These are phyloP conservation scores for Phaedon cochleariae DNA, from an alignment of 2,888 invertebrate species.

Conservation along the genomic window DNA sequence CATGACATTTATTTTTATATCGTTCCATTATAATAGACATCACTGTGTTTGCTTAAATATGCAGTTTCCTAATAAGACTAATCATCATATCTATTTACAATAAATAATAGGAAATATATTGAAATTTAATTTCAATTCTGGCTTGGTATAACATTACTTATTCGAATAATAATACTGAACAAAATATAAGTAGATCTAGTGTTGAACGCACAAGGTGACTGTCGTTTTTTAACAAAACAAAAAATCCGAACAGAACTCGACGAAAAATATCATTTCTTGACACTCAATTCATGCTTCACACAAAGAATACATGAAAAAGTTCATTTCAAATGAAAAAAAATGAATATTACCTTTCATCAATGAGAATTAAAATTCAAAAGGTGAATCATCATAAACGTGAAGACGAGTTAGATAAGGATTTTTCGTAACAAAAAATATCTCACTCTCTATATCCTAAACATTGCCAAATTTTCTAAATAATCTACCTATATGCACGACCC, in stretches of 20 bases:
- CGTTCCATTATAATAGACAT: background rate
- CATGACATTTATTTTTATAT: background rate
- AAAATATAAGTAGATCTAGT: background rate
- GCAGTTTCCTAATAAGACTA: background rate
- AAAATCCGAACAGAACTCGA: no score
- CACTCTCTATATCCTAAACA: background rate
- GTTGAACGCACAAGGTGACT: background rate
- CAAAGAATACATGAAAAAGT: no score
- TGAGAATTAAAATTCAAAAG: no score
- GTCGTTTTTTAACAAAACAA: background rate
- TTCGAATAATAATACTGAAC: conserved; percentile 1
- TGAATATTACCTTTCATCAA: no score
- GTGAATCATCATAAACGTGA: no score
- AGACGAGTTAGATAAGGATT: background rate
- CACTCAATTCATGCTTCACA: no score
- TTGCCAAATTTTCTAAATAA: no score
- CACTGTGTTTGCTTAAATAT: background rate
- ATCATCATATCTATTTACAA: background rate
- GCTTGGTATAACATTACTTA: background rate
- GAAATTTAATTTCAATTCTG: background rate
- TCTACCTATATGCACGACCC: no score
- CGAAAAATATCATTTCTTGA: no score
- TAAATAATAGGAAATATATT: background rate
- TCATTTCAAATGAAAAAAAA: no score
- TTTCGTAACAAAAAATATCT: background rate